Evolutionary conservation across 2,113 vertebrate species (phyloP), one percentile per base, ranked within the genome.

Genomic region (Sialia sialis): DNA sequence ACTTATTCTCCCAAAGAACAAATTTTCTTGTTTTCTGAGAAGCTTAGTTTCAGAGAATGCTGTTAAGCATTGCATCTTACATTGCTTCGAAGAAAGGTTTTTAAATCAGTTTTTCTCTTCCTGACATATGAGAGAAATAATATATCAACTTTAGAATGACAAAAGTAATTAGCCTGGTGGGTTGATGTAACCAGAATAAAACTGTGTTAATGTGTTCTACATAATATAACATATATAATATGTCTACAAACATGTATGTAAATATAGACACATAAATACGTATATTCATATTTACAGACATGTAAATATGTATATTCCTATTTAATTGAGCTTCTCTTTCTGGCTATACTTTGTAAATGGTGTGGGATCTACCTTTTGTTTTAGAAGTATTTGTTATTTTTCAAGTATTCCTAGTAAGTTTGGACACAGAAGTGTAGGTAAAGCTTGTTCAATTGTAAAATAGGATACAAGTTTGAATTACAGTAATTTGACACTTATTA

Each of bases 261-360:
- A 25, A 22, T 58, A 30, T 3, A 62, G 32, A 56, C 8, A 30
- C 5, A 1, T 30, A 19, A 23, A 20, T 44, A 26, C 17, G 0
- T n/a, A 30, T 30, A 10, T 39, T 9, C 7, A 1, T 38, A 8
- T 74, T 75, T 68, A 72, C 20, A 62, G 32, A 56, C 8, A 30
- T 4, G 1, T 30, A 22, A 23, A 20, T 44, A 26, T 20, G 0
- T n/a, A 30, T 30, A 10, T 44, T 9, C 7, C 2, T 38, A 8
- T 74, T 75, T 68, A 72, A 18, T 77, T 84, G 32, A 67, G 54
- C 10, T 72, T 49, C 34, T 89, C 4, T 21, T 46, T 48, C 11
- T 81, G 21, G 5, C 7, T 94, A 1, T 48, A 38, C 5, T 73
- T 60, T 54, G 15, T 62, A 77, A 83, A 48, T 43, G 39, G 27